phyloP scores from a whole-genome alignment of 2,888 invertebrate genomes.

The Adineta ricciae region DNA sequence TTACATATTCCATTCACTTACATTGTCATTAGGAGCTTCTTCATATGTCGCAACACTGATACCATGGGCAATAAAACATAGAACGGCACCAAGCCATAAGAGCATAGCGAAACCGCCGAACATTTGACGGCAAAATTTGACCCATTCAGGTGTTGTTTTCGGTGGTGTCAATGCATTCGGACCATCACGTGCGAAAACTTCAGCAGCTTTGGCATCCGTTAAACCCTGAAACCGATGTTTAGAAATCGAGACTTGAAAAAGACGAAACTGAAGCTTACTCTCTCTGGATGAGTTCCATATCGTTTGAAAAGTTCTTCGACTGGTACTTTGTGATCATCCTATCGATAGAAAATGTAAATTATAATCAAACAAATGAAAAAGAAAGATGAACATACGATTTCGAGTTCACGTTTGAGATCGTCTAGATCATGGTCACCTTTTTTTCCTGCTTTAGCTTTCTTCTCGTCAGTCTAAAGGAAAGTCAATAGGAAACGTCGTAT shows the following conservation, averaged over 20 bases:
- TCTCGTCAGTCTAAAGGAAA: background rate
- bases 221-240: conserved; percentile 22
- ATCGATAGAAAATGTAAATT: background rate
- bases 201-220: conserved; percentile 35
- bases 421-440: background rate
- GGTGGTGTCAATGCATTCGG: conserved; percentile 41
- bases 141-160: conserved; percentile 86
- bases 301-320: background rate
- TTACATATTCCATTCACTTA: background rate
- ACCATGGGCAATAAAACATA: conserved; percentile 42
- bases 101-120: conserved; percentile 88
- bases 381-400: background rate
- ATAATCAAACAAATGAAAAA: background rate
- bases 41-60: conserved; percentile 37
- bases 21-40: conserved; percentile 40
- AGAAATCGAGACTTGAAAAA: background rate
- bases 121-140: conserved; percentile 95
- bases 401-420: background rate
- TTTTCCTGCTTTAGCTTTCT: background rate
- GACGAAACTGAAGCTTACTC: background rate
- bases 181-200: conserved; percentile 39
- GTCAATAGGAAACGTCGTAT: background rate
- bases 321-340: conserved; percentile 2
- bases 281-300: background rate
- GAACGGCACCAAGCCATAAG: conserved; percentile 86